phyloP scores from a whole-genome alignment of 2,888 invertebrate species.

The Xestia rhomboidea region DNA sequence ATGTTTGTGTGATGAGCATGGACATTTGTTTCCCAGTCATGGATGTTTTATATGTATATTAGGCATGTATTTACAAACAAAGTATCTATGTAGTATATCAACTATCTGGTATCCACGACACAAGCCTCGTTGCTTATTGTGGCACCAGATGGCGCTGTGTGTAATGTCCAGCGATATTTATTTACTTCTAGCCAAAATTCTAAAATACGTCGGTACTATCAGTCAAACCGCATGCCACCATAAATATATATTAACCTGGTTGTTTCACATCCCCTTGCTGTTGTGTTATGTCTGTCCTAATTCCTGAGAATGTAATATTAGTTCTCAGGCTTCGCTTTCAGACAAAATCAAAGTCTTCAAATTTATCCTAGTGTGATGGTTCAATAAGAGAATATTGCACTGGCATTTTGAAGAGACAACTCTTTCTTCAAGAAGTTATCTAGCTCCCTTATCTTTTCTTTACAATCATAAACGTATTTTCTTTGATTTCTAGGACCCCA shows the following conservation, averaged over 20 bases:
- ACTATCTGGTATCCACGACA: too few species aligned
- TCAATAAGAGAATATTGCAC: slow-evolving; percentile 74
- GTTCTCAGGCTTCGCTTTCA: slow-evolving; percentile 82
- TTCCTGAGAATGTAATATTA: slow-evolving; percentile 72
- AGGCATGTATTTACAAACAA: too few species aligned
- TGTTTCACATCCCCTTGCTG: slow-evolving; percentile 46
- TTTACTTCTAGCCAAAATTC: neutral
- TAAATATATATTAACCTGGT: neutral
- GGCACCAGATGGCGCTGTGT: too few species aligned
- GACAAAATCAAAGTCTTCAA: slow-evolving; percentile 81
- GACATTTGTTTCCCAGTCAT: too few species aligned
- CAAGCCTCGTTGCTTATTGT: too few species aligned
- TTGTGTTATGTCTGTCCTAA: slow-evolving; percentile 77
- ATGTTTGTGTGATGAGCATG: too few species aligned
- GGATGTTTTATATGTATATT: too few species aligned
- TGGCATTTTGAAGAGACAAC: slow-evolving; percentile 84
- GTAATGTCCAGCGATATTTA: too few species aligned
- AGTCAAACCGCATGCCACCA: neutral
- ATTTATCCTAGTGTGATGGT: slow-evolving; percentile 84
- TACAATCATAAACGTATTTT: neutral
- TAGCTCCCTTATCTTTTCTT: slow-evolving; percentile 60
- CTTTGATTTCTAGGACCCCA: slow-evolving; percentile 93
- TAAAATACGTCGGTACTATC: neutral
- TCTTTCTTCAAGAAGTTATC: neutral
- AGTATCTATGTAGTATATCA: too few species aligned